Base-by-base conservation (phyloP, 2,888 invertebrate species). In the Tillus elongatus region DNA sequence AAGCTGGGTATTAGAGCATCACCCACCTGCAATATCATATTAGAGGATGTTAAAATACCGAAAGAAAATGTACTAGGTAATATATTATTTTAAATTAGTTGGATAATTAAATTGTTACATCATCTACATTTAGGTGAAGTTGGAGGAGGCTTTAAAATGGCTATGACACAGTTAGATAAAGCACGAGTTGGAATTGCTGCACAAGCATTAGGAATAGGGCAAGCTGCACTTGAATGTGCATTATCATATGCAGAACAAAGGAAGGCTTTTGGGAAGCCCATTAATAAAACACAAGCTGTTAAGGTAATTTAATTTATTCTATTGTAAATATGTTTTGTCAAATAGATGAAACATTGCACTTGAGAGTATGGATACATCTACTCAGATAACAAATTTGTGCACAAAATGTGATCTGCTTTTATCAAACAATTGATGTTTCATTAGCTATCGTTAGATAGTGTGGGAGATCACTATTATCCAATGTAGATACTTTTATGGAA, bases 181-280 rank as follows among this genome's bases (percentile, higher is more conserved):
- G 84, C 75, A 0, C 62, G 85, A 49, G 77, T 85, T 28, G 85
- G 84, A 1, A 82, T 85, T 45, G 80, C 84, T 1, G 73, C 79
- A 0, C 84, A 84, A 58, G 84, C 81, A 19, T 63, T 84, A 3
- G 83, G 83, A 30, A 85, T 85, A 40, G 80, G 74, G 0, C 83
- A 83, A 63, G 77, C 82, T 1, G 77, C 84, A 0, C 58, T 85
- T n/a, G 84, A 85, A 51, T 74, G 79, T 43, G 83, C 84, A 0
- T 68, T 82, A 6, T 65, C 72, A 35, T 84, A 84, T 64, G 73
- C 82, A 0, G 69, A 71, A 33, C 68, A 78, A 44, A 66, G 84
- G 46, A 67, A 71, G 39, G 77, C 82, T 1, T 84, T 84, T 57
- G 80, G 79, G 1, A 68, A 73, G 48, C 72, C 76, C 1, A 73